A percentile compares a stretch with the other conserved stretches of the same genome.
Conservation (phyloP, 2,888 invertebrate species). For the Chydorus sphaericus region DNA sequence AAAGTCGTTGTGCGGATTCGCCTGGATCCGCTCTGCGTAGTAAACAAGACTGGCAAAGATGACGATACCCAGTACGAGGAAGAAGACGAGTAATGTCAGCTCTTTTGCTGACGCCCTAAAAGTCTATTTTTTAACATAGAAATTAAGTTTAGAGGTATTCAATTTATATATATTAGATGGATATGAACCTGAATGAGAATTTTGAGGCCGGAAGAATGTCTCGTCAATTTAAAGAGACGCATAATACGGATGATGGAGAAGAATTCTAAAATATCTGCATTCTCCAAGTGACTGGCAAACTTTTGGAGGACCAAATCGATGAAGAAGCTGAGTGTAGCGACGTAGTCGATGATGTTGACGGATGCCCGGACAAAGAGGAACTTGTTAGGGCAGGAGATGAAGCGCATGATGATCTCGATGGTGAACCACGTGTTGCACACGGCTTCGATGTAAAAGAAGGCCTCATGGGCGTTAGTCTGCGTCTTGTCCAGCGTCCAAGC, state of each 20-base stretch:
- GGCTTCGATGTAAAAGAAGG: constrained; percentile 97
- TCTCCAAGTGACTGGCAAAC: constrained; percentile 79
- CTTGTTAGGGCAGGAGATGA: constrained; percentile 86
- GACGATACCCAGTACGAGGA: constrained; percentile 92
- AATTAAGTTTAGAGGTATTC: too few species aligned
- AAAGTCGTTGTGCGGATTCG: constrained; percentile 26
- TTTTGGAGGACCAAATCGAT: constrained; percentile 78
- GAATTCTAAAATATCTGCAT: constrained; percentile 92
- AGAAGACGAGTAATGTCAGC: constrained; percentile 88
- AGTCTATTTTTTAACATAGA: too few species aligned
- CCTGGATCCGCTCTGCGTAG: constrained; percentile 92
- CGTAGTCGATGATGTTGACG: constrained; percentile 97
- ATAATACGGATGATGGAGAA: constrained; percentile 95
- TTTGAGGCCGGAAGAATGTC: constrained; percentile 93
- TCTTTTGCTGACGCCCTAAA: constrained; percentile 96
- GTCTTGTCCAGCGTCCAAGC: constrained; percentile 69
- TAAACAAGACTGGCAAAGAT: constrained; percentile 97
- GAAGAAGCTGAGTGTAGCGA: constrained; percentile 97
- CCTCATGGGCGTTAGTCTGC: constrained; percentile 89
- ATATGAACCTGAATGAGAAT: constrained; percentile 97
- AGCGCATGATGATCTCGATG: constrained; percentile 80
- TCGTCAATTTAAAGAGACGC: constrained; percentile 90
- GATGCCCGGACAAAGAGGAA: constrained; percentile 89
- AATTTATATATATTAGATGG: too few species aligned
- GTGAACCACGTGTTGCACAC: constrained; percentile 99